A percentile compares a stretch with the other conserved stretches of the same genome.
Evolutionary conservation across 2,888 invertebrate genomes (phyloP).

Genomic region (Cacoxenus indagator): DNA sequence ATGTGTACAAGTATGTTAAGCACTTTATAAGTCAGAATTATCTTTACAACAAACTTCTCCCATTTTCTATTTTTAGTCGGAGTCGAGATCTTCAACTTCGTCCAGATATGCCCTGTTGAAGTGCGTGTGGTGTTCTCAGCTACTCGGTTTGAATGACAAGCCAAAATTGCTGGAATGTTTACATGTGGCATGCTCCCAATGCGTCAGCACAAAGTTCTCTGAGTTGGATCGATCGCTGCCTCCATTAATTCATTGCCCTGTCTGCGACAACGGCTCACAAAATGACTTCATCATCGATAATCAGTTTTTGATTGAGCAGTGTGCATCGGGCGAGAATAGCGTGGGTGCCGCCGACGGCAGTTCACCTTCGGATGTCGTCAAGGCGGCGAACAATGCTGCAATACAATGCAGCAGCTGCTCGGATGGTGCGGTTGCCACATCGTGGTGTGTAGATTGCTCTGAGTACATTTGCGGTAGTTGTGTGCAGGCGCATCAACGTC

Average conservation of each 20-base stretch:
- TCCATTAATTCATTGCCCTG: constrained; percentile 74
- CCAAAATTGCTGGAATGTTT: constrained; percentile 90
- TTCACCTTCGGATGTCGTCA: constrained; percentile 47
- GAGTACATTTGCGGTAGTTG: constrained; percentile 94
- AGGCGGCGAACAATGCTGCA: constrained; percentile 51
- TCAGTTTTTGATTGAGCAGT: constrained; percentile 81
- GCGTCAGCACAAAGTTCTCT: constrained; percentile 78
- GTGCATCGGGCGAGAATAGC: constrained; percentile 57
- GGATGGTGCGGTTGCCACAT: constrained; percentile 85
- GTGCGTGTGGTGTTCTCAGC: constrained; percentile 74
- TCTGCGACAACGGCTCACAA: constrained; percentile 82
- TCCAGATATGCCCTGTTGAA: constrained; percentile 69
- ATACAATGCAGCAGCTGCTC: constrained; percentile 87
- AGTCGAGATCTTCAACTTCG: constrained; percentile 67
- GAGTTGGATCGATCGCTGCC: constrained; percentile 69
- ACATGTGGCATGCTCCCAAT: constrained; percentile 86
- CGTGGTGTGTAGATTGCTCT: constrained; percentile 91
- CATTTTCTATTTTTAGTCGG: constrained; percentile 46
- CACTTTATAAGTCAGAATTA: background rate
- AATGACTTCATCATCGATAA: constrained; percentile 85
- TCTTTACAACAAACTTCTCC: background rate
- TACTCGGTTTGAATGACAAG: constrained; percentile 73
- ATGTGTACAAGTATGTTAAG: too few species aligned
- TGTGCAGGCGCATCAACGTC: constrained; percentile 90
- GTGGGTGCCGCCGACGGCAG: constrained; percentile 46